Percentiles rank a stretch among this genome's conserved stretches.
These are phyloP conservation scores for Oxyteleia sp. DNA, from an alignment of 2,888 invertebrate species.

Conservation along the genomic window DNA sequence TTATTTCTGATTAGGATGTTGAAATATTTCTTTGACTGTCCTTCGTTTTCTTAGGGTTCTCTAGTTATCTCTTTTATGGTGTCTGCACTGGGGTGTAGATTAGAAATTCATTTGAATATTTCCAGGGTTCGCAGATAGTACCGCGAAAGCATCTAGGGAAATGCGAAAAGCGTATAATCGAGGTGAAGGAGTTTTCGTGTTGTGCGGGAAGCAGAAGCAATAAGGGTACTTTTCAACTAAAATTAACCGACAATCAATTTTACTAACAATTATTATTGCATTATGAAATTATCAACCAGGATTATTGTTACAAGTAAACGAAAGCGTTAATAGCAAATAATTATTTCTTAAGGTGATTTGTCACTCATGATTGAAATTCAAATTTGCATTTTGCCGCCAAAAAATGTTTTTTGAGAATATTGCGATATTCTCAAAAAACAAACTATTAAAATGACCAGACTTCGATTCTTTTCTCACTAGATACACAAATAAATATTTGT, in stretches of 20 bases:
- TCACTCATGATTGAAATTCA: too few species aligned
- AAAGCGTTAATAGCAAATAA: too few species aligned
- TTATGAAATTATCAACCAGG: background rate
- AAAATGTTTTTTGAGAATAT: too few species aligned
- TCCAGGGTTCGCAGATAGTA: constrained; percentile 84
- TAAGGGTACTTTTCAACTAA: constrained; percentile 50
- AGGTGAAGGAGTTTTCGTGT: constrained; percentile 68
- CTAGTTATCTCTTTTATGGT: constrained; percentile 72
- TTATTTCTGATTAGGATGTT: too few species aligned
- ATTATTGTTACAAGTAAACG: too few species aligned
- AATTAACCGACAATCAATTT: constrained; percentile 21
- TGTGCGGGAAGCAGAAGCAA: constrained; percentile 65
- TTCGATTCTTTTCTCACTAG: too few species aligned
- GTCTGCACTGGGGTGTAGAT: constrained; percentile 85
- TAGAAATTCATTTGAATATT: constrained; percentile 89
- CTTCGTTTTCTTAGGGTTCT: constrained; percentile 35
- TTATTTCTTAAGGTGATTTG: background rate
- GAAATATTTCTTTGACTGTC: constrained; percentile 21
- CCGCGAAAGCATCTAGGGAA: constrained; percentile 73
- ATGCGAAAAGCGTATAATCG: constrained; percentile 75
- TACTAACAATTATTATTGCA: background rate
- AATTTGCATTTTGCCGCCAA: too few species aligned
- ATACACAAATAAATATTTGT: too few species aligned
- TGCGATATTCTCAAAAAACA: too few species aligned
- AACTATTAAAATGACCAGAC: too few species aligned